Conservation (phyloP, 1,140 invertebrate genomes). For the Eulimnadia texana region DNA sequence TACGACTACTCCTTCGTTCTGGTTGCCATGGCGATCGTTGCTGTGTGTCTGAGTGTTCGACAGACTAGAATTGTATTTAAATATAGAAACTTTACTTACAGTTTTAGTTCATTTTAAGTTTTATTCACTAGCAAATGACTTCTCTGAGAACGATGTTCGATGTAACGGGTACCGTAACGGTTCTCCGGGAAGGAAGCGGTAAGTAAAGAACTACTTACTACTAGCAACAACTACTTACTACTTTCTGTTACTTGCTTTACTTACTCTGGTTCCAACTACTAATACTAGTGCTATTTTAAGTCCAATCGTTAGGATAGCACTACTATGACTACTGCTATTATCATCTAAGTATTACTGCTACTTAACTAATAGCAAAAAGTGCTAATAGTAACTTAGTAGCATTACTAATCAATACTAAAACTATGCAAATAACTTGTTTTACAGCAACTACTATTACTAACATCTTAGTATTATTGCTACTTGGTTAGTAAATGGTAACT, state of each 20-base stretch:
- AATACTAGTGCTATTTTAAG: no score
- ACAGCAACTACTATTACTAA: no score
- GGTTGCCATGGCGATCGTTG: conserved; percentile 26
- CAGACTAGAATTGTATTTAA: conserved; percentile 27
- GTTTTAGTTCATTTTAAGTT: background rate
- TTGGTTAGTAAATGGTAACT: background rate
- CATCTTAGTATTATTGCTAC: no score
- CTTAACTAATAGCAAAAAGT: no score
- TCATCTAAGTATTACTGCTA: no score
- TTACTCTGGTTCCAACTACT: no score
- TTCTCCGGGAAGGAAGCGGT: conserved; percentile 17
- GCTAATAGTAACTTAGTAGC: no score
- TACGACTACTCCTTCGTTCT: conserved; percentile 28
- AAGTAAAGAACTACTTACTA: background rate
- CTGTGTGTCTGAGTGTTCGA: conserved; percentile 27
- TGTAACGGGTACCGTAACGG: conserved; percentile 13
- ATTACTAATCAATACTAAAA: no score
- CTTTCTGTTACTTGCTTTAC: no score
- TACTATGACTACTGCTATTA: no score
- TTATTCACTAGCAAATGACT: conserved; percentile 17
- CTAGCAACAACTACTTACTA: conserved; percentile 5
- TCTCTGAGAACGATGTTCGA: conserved; percentile 18
- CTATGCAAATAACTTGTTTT: no score
- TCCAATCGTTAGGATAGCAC: no score
- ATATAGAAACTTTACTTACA: background rate